Conservation (phyloP, 2,113 vertebrate species). For the Burhinus oedicnemus region DNA sequence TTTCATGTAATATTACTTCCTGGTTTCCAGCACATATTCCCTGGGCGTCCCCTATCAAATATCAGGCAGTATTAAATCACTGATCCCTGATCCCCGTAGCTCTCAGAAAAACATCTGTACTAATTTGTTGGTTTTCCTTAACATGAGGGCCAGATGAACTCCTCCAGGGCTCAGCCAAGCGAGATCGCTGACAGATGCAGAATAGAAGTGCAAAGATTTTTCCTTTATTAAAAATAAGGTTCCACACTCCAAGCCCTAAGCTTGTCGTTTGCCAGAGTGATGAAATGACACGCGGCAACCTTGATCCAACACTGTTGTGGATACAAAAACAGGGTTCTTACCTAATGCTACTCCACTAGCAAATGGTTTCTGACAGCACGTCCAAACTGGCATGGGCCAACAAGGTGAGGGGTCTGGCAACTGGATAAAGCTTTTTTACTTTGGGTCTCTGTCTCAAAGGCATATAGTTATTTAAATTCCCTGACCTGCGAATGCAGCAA, state of each 20-base stretch:
- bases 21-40: conserved; percentile 63
- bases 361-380: background rate
- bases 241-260: background rate
- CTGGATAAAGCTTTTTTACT: background rate
- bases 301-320: conserved; percentile 25
- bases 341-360: background rate
- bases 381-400: background rate
- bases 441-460: background rate
- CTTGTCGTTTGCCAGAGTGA: background rate
- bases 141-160: conserved; percentile 63
- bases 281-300: conserved; percentile 52
- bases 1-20: conserved; percentile 74
- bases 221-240: conserved; percentile 54
- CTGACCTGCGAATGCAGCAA: background rate
- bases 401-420: background rate
- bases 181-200: conserved; percentile 70
- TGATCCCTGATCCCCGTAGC: conserved; percentile 54
- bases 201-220: conserved; percentile 31
- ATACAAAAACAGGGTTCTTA: background rate
- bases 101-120: conserved; percentile 73
- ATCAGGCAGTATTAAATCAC: conserved; percentile 72
- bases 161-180: conserved; percentile 54
- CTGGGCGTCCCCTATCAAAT: conserved; percentile 68
- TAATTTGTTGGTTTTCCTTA: conserved; percentile 71
- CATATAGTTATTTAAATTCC: background rate